phyloP scores from a whole-genome alignment of 2,888 invertebrate species.

The Trimorus sp. region DNA sequence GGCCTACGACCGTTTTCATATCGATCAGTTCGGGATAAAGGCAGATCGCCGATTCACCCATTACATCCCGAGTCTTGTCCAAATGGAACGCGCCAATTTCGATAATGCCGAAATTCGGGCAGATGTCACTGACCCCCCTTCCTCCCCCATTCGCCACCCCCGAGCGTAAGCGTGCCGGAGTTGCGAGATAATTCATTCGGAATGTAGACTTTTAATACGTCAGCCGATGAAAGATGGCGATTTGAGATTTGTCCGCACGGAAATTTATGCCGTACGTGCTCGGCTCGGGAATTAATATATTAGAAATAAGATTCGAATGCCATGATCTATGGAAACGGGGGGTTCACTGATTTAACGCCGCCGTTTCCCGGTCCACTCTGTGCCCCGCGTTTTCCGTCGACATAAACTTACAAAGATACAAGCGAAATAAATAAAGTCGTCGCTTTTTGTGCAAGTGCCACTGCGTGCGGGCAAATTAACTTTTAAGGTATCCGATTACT shows the following conservation, averaged over 20 bases:
- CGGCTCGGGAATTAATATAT: conserved; percentile 30
- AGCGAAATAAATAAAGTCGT: too few species aligned
- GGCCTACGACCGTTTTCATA: conserved; percentile 28
- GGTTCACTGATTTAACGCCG: too few species aligned
- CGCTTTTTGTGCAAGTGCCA: too few species aligned
- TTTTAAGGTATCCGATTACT: background rate
- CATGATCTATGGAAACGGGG: background rate
- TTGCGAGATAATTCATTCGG: too few species aligned
- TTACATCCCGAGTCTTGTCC: conserved; percentile 14
- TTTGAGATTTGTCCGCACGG: conserved; percentile 13
- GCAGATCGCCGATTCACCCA: background rate
- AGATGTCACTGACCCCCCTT: conserved; percentile 10
- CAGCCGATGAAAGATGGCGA: conserved; percentile 13
- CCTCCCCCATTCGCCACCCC: too few species aligned
- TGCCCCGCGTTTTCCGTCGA: too few species aligned
- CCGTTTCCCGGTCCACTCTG: too few species aligned
- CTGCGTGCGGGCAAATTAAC: too few species aligned
- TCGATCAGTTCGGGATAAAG: conserved; percentile 26
- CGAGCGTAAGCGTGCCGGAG: too few species aligned
- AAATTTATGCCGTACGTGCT: conserved; percentile 35
- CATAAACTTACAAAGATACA: too few species aligned
- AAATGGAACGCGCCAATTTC: conserved; percentile 29
- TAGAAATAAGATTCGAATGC: conserved; percentile 5
- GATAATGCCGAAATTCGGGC: conserved; percentile 16
- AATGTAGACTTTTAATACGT: conserved; percentile 35